Evolutionary conservation across 2,113 vertebrate species (phyloP).

Genomic region (Pithys albifrons): DNA sequence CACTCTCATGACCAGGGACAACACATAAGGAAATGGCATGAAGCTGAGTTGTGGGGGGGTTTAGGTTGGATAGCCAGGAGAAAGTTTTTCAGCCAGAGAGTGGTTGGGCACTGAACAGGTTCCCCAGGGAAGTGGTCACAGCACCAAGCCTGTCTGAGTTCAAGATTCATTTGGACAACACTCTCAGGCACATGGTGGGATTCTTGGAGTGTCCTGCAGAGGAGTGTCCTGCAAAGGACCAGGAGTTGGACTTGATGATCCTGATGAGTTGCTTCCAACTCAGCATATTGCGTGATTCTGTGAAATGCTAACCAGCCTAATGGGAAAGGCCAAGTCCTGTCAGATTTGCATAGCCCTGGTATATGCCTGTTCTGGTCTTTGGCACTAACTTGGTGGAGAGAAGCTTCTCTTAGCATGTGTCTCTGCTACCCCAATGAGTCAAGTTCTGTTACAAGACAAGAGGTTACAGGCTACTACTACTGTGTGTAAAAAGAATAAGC

Average conservation of each 20-base stretch:
- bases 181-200: fast-evolving
- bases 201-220: not conserved
- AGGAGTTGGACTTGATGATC: not conserved
- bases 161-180: not conserved
- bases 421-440: not conserved
- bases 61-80: fast-evolving
- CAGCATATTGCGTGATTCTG: not conserved
- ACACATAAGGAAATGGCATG: fast-evolving
- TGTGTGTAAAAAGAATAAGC: not conserved
- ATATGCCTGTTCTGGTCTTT: not conserved
- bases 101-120: not conserved
- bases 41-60: not conserved
- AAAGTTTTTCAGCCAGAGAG: not conserved
- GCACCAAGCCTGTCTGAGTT: not conserved
- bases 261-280: not conserved
- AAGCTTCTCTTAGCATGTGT: not conserved
- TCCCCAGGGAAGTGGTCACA: not conserved
- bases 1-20: not conserved
- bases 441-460: not conserved
- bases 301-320: not conserved
- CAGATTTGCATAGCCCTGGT: not conserved
- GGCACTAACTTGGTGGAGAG: not conserved
- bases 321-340: not conserved
- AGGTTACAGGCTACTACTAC: conserved; percentile 2
- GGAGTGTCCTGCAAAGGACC: too few relatives aligned